Evolutionary conservation across 2,888 invertebrate genomes (phyloP).

Genomic region (Silvanus unidentatus): DNA sequence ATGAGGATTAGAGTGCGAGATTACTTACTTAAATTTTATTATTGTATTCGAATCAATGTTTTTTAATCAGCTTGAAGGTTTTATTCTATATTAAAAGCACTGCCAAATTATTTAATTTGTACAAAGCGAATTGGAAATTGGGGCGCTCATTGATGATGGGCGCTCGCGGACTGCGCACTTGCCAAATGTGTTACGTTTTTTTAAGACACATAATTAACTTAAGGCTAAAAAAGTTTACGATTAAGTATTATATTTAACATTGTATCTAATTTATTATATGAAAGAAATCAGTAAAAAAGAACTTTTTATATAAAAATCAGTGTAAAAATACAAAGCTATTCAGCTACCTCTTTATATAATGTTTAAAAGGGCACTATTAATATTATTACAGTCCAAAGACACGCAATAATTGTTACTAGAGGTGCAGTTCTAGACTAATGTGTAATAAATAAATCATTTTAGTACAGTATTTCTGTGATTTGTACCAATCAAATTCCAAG

Average conservation of each 20-base stretch:
- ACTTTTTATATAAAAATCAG: no score
- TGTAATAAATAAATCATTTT: conserved; percentile 1
- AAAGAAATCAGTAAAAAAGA: no score
- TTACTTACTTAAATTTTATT: conserved; percentile 17
- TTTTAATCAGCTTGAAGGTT: conserved; percentile 9
- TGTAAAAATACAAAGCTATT: no score
- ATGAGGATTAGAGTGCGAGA: conserved; percentile 29
- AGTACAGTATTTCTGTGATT: no score
- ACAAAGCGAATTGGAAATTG: neutral
- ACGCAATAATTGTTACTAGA: conserved; percentile 29
- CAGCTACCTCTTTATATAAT: no score
- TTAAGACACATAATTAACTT: neutral
- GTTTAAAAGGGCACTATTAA: neutral
- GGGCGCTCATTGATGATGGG: conserved; percentile 13
- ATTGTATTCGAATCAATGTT: neutral
- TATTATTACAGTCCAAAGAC: conserved; percentile 19
- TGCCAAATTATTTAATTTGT: conserved; percentile 9
- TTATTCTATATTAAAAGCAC: conserved; percentile 29
- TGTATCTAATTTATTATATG: conserved; percentile 32
- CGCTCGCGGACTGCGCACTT: conserved; percentile 30
- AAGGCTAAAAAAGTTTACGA: neutral
- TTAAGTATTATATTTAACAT: conserved; percentile 31
- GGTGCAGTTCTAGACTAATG: conserved; percentile 29
- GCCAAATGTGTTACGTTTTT: conserved; percentile 25
- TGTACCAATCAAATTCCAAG: no score